Base-by-base conservation (phyloP, 53 echinoderm and acorn worm genomes). In the Astropecten irregularis region DNA sequence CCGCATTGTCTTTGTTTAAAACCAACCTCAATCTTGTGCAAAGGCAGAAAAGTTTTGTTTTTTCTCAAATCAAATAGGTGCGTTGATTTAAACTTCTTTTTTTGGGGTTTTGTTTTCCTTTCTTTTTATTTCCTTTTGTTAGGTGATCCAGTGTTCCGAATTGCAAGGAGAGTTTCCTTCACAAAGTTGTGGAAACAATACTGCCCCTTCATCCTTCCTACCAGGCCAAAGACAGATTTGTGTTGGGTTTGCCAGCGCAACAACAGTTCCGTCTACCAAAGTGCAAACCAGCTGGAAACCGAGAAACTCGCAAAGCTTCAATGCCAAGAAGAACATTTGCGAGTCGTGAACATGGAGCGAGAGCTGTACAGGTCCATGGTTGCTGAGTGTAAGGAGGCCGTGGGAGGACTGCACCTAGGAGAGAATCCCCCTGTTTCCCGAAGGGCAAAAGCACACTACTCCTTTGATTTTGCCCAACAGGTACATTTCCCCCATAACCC, bases 401-500 rank as follows among this genome's bases (percentile, higher is more conserved):
- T 2, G 0, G 40, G 21, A 3, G 29, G n/a, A 9, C 38, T 35
- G 1, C 67, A 57, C 2, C 60, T 70, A 2, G 55, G 71, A 2
- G 40, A 20, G 13, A 37, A 84, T 56, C 56, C 23, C 7, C 40
- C 60, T 3, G 25, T 25, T n/a, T 67, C 83, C 0, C 62, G 67
- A 34, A 0, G 2, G 0, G 47, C n/a, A 0, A 73, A 0, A 14
- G 50, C n/a, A 31, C 92, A 92, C 76, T 92, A 88, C 54, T 66
- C 56, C 3, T 91, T 91, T 37, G 84, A 91, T 42, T 87, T 73
- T 57, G 77, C 91, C 1, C 90, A 86, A 23, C 90, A 90, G 27
- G 66, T 90, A 0, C 82, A 82, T 0, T 77, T 40, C 44, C 82
- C 90, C 0, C 36, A 31, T 4, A 40, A 90, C 29, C 90, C 90